Evolutionary conservation across 2,797 vertebrate species (phyloP), one percentile per base, ranked within the genome.

Genomic region (Ctenosaura bakeri): DNA sequence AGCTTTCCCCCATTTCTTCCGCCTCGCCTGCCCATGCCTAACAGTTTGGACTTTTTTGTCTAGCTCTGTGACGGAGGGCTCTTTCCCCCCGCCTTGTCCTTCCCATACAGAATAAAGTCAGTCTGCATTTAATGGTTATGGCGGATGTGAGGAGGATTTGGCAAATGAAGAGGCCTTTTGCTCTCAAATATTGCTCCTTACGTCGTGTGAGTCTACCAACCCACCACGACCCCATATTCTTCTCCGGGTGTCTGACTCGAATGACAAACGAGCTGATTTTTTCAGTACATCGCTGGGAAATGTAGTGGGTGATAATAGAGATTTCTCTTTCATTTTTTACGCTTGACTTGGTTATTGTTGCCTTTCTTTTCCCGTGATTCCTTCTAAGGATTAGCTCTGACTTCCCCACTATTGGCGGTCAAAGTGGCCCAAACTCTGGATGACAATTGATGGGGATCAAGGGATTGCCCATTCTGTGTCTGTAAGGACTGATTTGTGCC

Each of bases 311-410:
- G 98, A 99, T 99, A 99, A 99, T 99, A 99, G 99, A 99, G 99
- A 99, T 99, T 99, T 99, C 98, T 98, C 98, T 99, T 99, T 99
- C 98, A 99, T 99, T 99, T 99, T 99, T 99, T 99, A 99, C 99
- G 99, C 98, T 99, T 99, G 98, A 99, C 99, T 99, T 99, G 98
- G 98, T 99, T 99, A 99, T 99, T 99, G 99, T 99, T 99, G 98
- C 98, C 97, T 98, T 98, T 98, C 98, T 99, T 98, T 98, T 98
- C 98, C 98, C 98, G 98, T 98, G 98, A 99, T 99, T 99, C 98
- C 99, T 98, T 98, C 98, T 97, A 97, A 98, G 99, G 99, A 99
- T 99, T 99, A 99, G 98, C 98, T 97, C 98, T 99, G 99, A 99
- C 99, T 99, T 99, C 98, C 98, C 98, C 98, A 98, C 98, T 98